Percentiles rank a stretch among this genome's conserved stretches.
Conservation (phyloP, 2,888 invertebrate species). For the Drosophila austrosaltans region DNA sequence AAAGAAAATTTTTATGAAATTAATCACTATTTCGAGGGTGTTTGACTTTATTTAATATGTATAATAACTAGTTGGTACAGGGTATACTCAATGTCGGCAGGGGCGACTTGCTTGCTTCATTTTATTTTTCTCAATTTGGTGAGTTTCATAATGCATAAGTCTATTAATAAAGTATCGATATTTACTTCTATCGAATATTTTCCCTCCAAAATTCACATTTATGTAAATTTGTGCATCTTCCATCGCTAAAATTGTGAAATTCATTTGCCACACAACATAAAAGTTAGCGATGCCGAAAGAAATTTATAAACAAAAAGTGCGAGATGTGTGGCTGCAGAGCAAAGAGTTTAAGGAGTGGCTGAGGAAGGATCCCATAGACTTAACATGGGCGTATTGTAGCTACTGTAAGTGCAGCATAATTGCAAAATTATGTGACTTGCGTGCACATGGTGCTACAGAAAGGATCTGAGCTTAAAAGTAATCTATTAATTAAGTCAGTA, state of each 20-base stretch:
- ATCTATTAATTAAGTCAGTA: no score
- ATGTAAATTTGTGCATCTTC: constrained; percentile 4
- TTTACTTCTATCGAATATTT: constrained; percentile 18
- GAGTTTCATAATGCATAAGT: background rate
- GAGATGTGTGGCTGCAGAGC: no score
- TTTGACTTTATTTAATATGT: no score
- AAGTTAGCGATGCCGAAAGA: constrained; percentile 15
- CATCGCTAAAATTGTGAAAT: constrained; percentile 21
- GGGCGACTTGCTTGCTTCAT: no score
- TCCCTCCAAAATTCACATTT: background rate
- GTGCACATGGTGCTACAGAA: no score
- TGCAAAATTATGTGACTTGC: constrained; percentile 5
- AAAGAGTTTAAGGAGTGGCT: background rate
- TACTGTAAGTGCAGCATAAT: constrained; percentile 3
- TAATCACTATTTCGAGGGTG: no score
- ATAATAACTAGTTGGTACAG: no score
- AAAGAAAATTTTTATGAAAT: no score
- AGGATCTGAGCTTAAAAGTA: no score
- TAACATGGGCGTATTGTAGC: background rate
- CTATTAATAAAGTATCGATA: constrained; percentile 14
- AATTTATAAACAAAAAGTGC: constrained; percentile 10
- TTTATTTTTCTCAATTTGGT: no score
- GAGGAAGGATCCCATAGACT: constrained; percentile 4
- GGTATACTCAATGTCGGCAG: no score
- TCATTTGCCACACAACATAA: background rate